phyloP scores from a whole-genome alignment of 2,113 vertebrate species.

The Dinomys branickii region DNA sequence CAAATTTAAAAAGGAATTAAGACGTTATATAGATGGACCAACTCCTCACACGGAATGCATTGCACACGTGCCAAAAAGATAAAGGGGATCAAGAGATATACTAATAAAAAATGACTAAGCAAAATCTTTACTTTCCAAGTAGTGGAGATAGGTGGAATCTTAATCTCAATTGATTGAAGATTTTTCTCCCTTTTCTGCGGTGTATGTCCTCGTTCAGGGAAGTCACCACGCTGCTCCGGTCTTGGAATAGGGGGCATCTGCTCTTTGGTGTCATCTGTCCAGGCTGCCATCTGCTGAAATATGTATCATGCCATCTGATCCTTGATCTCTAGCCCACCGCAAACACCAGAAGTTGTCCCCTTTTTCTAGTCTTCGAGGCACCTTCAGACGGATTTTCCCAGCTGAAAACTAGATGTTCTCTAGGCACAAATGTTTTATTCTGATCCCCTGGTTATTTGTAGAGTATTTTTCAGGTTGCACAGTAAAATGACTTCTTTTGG shows the following conservation, averaged over 20 bases:
- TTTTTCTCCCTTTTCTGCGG: background rate
- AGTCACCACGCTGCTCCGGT: background rate
- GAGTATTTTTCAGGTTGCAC: background rate
- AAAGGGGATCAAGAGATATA: background rate
- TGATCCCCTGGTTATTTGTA: background rate
- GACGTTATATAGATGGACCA: background rate
- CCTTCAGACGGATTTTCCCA: background rate
- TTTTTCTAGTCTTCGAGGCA: background rate
- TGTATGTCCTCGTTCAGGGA: background rate
- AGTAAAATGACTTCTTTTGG: background rate
- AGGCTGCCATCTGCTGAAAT: slow-evolving; percentile 10
- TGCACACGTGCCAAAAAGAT: background rate
- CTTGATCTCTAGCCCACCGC: background rate
- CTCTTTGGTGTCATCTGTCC: background rate
- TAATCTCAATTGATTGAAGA: background rate
- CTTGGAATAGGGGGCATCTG: background rate
- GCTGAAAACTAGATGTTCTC: background rate
- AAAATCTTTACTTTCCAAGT: background rate
- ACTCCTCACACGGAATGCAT: background rate
- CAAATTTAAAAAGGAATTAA: background rate
- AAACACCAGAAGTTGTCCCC: background rate
- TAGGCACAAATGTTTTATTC: background rate
- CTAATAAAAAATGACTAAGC: background rate
- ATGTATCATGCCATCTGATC: background rate
- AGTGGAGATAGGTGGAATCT: background rate